Evolutionary conservation across 2,113 vertebrate species (phyloP), one percentile per base, ranked within the genome.

Genomic region (Cariama cristata): DNA sequence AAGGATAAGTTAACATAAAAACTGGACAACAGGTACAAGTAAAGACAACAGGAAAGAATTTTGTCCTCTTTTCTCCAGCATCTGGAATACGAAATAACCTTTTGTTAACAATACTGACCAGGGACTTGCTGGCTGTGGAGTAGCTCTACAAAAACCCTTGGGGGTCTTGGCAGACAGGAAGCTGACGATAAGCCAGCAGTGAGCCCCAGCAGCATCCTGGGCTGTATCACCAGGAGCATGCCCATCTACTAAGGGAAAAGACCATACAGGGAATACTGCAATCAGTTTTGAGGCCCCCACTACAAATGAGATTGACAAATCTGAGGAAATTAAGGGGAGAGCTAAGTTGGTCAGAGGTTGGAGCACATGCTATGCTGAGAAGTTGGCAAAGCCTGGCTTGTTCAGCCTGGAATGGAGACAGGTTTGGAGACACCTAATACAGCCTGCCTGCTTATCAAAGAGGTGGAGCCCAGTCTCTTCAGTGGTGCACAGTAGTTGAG

Each of bases 401-500:
- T 15, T 83, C 20, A 20, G 26, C 28, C 22, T 42, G 19, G 19
- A 74, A 67, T 14, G 62, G 13, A 82, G 11, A 18, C 12, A 56
- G 9, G n/a, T 85, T 74, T 68, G 15, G 49, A 79, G 13, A 89
- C 6, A 42, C 3, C 1, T 14, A 81, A 17, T 5, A 28, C 2
- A 47, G 33, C 4, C 40, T 47, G 66, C 14, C 45, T 83, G 30
- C 33, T 63, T 22, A 47, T 35, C 42, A 17, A 60, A 90, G 19
- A 30, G 12, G 22, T 4, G 1, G 4, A 88, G 22, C 4, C 33
- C 30, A 71, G 44, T 21, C 4, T 73, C 42, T 27, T 42, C 35
- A 71, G 13, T 6, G 3, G 8, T 16, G 7, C 11, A 3, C 1
- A 45, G 8, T 0, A 55, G 18, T 8, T 16, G 12, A 18, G 7